Percentiles rank a stretch among this genome's conserved stretches.
phyloP scores from a whole-genome alignment of 1,140 invertebrate genomes.

The Mesaphorura yosii region DNA sequence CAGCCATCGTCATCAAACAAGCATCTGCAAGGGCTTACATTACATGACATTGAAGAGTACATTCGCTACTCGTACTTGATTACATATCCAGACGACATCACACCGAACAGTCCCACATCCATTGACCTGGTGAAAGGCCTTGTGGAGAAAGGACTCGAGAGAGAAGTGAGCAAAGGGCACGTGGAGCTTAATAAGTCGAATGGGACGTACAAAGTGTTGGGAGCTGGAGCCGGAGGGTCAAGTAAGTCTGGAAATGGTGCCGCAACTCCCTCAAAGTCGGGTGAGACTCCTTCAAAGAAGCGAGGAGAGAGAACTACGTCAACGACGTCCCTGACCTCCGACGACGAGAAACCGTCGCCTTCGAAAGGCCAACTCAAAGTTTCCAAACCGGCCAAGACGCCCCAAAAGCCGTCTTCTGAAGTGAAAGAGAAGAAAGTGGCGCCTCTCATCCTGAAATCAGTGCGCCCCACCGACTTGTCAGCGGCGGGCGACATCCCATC shows the following conservation, averaged over 20 bases:
- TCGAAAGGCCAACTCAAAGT: no score
- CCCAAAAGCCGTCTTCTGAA: no score
- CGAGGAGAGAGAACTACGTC: neutral
- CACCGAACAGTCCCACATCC: neutral
- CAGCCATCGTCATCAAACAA: conserved; percentile 2
- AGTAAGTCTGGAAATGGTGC: neutral
- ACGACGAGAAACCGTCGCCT: neutral
- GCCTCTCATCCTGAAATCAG: no score
- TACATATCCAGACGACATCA: conserved; percentile 10
- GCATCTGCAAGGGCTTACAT: conserved; percentile 12
- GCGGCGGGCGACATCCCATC: no score
- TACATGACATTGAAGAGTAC: conserved; percentile 23
- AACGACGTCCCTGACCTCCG: neutral
- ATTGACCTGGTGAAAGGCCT: neutral
- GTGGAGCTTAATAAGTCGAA: conserved; percentile 12
- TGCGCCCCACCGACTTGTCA: no score
- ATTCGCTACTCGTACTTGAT: conserved; percentile 24
- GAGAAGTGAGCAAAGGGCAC: conserved; percentile 18
- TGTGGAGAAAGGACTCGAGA: conserved; percentile 7
- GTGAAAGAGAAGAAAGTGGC: no score
- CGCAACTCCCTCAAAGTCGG: neutral
- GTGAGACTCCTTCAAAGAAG: neutral
- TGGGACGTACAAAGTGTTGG: neutral
- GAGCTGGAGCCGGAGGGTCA: neutral
- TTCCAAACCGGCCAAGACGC: no score